Percentiles rank a stretch among this genome's conserved stretches.
Conservation (phyloP, 2,113 vertebrate species). For the Plotosus lineatus region DNA sequence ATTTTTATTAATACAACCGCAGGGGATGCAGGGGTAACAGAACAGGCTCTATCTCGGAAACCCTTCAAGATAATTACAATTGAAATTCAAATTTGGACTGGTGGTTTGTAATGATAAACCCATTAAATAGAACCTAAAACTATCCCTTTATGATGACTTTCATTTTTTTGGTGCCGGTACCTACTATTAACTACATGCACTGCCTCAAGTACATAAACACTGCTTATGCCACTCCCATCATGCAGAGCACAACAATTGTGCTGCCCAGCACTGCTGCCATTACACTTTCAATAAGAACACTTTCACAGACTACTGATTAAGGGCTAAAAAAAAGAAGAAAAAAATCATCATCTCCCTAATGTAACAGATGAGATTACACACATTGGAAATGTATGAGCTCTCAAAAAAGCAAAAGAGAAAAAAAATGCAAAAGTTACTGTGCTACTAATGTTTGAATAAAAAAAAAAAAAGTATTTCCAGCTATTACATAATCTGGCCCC, state of each 20-base stretch:
- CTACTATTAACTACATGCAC: neutral
- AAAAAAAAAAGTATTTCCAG: constrained; percentile 10
- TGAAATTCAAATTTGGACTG: too few relatives aligned
- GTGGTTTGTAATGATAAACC: too few relatives aligned
- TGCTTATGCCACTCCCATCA: neutral
- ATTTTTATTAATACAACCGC: too few relatives aligned
- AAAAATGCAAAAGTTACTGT: neutral
- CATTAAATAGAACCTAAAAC: too few relatives aligned
- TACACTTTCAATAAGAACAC: neutral
- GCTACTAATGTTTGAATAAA: neutral
- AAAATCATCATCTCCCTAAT: neutral
- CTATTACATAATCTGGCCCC: neutral
- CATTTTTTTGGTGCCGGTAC: too few relatives aligned
- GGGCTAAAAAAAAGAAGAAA: too few relatives aligned
- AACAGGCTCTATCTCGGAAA: too few relatives aligned
- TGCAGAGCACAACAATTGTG: neutral
- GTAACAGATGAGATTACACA: neutral
- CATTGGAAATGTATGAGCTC: neutral
- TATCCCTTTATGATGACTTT: too few relatives aligned
- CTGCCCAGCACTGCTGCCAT: neutral
- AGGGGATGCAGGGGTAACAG: too few relatives aligned
- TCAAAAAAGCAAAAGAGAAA: neutral
- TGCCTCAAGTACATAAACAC: too few relatives aligned
- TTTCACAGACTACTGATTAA: neutral
- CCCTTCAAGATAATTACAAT: too few relatives aligned